Evolutionary conservation across 2,888 invertebrate species (phyloP).

Genomic region (Coelinius sp.): DNA sequence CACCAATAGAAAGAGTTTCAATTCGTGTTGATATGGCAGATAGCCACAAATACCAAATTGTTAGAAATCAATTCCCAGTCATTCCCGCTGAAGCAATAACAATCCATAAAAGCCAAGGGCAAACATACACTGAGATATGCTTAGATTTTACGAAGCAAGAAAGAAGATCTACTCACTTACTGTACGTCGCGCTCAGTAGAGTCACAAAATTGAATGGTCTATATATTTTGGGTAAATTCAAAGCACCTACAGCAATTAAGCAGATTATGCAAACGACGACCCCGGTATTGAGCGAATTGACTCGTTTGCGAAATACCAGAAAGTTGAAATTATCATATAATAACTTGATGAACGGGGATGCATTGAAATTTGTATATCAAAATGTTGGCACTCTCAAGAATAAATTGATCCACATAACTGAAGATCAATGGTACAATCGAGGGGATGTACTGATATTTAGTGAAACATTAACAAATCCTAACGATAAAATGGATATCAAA

Average conservation of each 20-base stretch:
- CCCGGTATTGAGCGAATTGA: neutral
- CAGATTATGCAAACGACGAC: neutral
- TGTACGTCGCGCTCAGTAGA: slow-evolving; percentile 16
- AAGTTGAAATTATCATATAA: neutral
- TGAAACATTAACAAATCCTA: neutral
- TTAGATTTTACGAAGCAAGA: neutral
- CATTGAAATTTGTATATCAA: slow-evolving; percentile 25
- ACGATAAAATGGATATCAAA: neutral
- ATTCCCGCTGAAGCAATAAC: slow-evolving; percentile 4
- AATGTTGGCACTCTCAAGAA: slow-evolving; percentile 28
- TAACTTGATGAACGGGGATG: neutral
- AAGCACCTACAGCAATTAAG: neutral
- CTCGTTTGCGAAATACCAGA: neutral
- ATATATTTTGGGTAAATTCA: slow-evolving; percentile 19
- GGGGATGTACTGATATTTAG: neutral
- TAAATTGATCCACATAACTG: slow-evolving; percentile 4
- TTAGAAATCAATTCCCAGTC: slow-evolving; percentile 4
- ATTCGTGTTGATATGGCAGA: slow-evolving; percentile 11
- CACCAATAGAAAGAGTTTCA: slow-evolving; percentile 25
- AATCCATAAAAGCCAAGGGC: neutral
- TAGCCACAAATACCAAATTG: neutral
- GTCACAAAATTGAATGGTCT: slow-evolving; percentile 25
- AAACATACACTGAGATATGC: slow-evolving; percentile 10
- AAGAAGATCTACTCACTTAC: neutral
- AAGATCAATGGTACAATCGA: slow-evolving; percentile 22